Percentiles rank a stretch among this genome's conserved stretches.
Evolutionary conservation across 2,113 vertebrate genomes (phyloP).

Genomic region (Anthoscopus minutus): DNA sequence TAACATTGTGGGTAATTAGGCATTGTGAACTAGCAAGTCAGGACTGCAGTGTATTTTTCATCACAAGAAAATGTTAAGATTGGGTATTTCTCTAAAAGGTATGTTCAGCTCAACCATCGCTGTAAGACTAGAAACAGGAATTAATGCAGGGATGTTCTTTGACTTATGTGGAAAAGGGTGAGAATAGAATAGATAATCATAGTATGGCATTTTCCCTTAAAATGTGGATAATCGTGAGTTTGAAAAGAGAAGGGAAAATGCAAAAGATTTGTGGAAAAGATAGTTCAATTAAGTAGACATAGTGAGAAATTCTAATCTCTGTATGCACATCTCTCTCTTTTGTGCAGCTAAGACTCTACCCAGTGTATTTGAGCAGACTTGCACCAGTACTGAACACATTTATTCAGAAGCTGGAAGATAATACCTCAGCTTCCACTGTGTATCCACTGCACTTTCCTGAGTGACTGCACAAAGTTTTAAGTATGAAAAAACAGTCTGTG

Average conservation of each 20-base stretch:
- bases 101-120: not conserved
- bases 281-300: not conserved
- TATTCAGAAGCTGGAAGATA: not conserved
- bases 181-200: not conserved
- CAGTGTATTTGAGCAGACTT: not conserved
- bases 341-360: not conserved
- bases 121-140: not conserved
- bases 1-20: conserved; percentile 1
- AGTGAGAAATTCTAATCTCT: not conserved
- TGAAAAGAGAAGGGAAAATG: not conserved
- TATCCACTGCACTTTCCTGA: not conserved
- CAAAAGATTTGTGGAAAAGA: not conserved
- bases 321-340: not conserved
- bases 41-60: not conserved
- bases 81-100: not conserved
- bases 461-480: not conserved
- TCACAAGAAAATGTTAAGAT: not conserved
- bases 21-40: not conserved
- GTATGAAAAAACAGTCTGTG: not conserved
- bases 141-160: not conserved
- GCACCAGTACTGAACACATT: not conserved
- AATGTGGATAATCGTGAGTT: not conserved
- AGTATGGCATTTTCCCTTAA: not conserved
- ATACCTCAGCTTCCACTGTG: not conserved
- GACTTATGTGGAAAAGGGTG: not conserved